Evolutionary conservation across 2,888 invertebrate genomes (phyloP), one percentile per base, ranked within the genome.

Genomic region (Anodontia alba): DNA sequence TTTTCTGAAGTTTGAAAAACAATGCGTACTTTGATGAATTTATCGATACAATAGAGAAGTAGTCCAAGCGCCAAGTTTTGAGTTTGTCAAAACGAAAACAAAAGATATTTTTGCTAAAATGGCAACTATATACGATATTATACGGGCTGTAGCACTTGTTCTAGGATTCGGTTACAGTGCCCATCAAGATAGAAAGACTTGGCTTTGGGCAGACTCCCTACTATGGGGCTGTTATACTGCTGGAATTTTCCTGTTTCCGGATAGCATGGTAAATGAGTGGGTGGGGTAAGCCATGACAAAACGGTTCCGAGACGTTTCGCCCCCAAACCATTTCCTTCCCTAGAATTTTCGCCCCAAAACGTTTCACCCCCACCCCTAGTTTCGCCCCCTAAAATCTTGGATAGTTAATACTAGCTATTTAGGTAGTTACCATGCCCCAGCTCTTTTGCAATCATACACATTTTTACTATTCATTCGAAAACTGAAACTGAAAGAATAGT

Each of bases 191-290:
- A 79, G 83, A 31, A 88, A 88, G 46, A 73, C 84, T 38, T 84
- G 86, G 73, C 80, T 85, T 70, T 84, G 86, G 76, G 80, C 78
- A 66, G 87, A 87, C 42, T 77, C 86, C 0, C 51, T 84, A 7
- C 42, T 89, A 57, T 80, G 82, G 80, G 81, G 83, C 57, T 84
- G 80, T 73, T 80, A 87, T 74, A 81, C 77, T 5, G 29, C 77
- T 17, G 85, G 73, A n/a, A 68, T 83, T n/a, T 87, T 86, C 71
- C 29, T 84, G 7, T 89, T 84, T 71, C 89, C 89, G 3, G 49
- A 67, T 46, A 66, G 54, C 20, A 42, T 87, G 70, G 87, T 83
- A 74, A 76, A 31, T 23, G 1, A 20, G 3, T 26, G 43, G 42
- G 26, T n/a, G 68, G 68, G 42, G 38, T 43, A 33, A 57, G n/a